phyloP scores from a whole-genome alignment of 2,797 vertebrate genomes.

The Notamacropus eugenii region DNA sequence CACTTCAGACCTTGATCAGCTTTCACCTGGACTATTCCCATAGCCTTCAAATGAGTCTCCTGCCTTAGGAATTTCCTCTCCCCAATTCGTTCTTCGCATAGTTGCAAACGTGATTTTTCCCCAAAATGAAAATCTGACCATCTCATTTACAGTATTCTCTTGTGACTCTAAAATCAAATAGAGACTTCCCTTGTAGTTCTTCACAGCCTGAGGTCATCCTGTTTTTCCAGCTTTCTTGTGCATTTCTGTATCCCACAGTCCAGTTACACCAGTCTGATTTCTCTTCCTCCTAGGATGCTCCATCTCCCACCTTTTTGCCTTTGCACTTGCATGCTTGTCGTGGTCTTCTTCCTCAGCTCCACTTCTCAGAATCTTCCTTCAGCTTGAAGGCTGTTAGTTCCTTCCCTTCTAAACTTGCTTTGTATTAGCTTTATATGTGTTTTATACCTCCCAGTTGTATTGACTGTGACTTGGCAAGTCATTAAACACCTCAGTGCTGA shows the following conservation, averaged over 20 bases:
- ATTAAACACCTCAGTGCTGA: not conserved
- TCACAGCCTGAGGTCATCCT: not conserved
- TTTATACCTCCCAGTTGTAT: not conserved
- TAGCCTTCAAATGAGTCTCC: too few relatives aligned
- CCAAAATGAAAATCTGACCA: not conserved
- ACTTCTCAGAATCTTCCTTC: not conserved
- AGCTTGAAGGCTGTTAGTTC: not conserved
- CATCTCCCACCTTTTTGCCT: not conserved
- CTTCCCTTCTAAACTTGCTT: not conserved
- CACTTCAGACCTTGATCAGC: not conserved
- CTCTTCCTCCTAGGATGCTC: not conserved
- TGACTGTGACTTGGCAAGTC: not conserved
- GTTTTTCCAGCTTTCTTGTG: not conserved
- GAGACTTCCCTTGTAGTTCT: not conserved
- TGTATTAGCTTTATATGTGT: not conserved
- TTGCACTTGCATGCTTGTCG: not conserved
- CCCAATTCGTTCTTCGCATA: not conserved
- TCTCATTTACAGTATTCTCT: not conserved
- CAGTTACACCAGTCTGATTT: not conserved
- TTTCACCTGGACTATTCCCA: not conserved
- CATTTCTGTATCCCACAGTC: not conserved
- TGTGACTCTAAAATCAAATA: not conserved
- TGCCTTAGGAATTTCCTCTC: not conserved
- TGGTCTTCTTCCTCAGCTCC: not conserved
- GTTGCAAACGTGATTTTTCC: not conserved